Evolutionary conservation across 2,797 vertebrate species (phyloP).

Genomic region (Catamblyrhynchus diadema): DNA sequence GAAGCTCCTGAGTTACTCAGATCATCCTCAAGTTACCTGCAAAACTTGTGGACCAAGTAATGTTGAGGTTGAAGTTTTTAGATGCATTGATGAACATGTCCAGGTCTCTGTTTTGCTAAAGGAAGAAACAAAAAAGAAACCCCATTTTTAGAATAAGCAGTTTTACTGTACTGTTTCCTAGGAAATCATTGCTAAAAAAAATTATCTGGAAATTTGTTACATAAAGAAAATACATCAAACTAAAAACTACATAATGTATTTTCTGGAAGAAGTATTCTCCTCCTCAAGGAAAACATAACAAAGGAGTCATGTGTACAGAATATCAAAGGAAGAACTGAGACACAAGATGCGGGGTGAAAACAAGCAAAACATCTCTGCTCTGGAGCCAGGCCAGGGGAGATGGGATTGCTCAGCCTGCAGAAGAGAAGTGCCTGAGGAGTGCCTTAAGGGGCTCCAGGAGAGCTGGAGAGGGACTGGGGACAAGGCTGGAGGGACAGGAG

Average conservation of each 20-base stretch:
- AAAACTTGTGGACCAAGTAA: slow-evolving; percentile 96
- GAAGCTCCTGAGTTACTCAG: neutral
- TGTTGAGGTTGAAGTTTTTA: slow-evolving; percentile 99
- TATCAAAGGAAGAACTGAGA: neutral
- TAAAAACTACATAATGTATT: neutral
- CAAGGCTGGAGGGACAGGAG: neutral
- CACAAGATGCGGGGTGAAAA: neutral
- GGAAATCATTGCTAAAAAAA: neutral
- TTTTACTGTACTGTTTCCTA: neutral
- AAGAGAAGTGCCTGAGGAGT: neutral
- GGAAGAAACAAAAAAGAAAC: neutral
- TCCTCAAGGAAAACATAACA: neutral
- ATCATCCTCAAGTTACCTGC: slow-evolving; percentile 78
- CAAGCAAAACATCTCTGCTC: neutral
- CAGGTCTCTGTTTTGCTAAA: slow-evolving; percentile 93
- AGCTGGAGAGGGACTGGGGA: neutral
- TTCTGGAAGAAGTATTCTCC: neutral
- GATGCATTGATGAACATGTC: slow-evolving; percentile 99
- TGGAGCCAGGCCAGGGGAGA: neutral
- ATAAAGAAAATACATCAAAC: neutral
- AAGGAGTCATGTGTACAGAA: rapidly evolving
- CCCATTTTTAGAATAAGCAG: neutral
- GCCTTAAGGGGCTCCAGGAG: neutral
- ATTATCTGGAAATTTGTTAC: neutral
- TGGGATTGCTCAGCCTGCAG: neutral